A percentile compares a stretch with the other conserved stretches of the same genome.
phyloP scores from a whole-genome alignment of 2,797 vertebrate genomes.

The Mormyrops attenuatus region DNA sequence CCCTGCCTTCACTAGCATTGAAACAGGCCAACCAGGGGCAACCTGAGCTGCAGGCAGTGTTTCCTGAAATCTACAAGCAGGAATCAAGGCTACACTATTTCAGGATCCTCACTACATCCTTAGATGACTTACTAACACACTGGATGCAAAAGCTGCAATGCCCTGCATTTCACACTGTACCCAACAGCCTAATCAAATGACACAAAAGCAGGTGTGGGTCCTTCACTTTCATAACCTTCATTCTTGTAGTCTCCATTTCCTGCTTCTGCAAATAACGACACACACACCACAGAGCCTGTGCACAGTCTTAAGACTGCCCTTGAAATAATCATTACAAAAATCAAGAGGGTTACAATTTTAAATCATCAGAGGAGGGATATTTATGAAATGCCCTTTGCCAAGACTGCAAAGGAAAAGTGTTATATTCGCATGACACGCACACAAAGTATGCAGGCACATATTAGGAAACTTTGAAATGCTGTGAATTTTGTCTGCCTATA shows the following conservation, averaged over 20 bases:
- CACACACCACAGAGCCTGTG: background rate
- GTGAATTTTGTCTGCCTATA: background rate
- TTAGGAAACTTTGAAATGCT: background rate
- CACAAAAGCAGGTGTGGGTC: background rate
- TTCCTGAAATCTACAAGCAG: background rate
- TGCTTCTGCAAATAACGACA: background rate
- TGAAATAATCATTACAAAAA: background rate
- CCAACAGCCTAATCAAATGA: background rate
- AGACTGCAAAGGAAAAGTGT: background rate
- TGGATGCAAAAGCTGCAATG: background rate
- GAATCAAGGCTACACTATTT: background rate
- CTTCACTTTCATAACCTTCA: background rate
- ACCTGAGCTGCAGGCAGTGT: background rate
- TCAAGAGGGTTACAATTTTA: background rate
- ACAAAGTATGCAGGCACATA: background rate
- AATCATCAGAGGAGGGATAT: background rate
- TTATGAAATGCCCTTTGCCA: background rate
- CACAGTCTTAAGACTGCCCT: background rate
- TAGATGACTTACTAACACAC: conserved; percentile 5
- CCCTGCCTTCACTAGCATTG: background rate
- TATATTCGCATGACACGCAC: background rate
- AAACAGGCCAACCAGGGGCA: background rate
- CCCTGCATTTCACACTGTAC: conserved; percentile 3
- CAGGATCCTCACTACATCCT: background rate
- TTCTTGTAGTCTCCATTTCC: background rate